Conservation (phyloP, 2,797 vertebrate species). For the Cetoscarus ocellatus region DNA sequence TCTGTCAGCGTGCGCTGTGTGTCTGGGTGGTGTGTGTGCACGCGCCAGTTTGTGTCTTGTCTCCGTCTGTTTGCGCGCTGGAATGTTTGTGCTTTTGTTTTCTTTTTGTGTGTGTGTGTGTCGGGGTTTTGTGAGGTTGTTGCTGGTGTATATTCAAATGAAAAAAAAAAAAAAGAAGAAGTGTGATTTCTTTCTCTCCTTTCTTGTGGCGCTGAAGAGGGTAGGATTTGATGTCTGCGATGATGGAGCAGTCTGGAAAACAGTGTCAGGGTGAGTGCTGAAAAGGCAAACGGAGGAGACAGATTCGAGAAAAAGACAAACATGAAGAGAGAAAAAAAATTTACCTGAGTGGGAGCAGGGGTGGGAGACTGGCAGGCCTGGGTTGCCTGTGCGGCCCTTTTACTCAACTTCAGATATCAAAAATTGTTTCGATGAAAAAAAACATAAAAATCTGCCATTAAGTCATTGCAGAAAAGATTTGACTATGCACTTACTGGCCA, state of each 20-base stretch:
- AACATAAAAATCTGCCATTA: too few relatives aligned
- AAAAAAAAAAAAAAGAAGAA: constrained; percentile 37
- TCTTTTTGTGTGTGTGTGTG: constrained; percentile 41
- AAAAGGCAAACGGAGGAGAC: constrained; percentile 74
- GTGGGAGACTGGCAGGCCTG: too few relatives aligned
- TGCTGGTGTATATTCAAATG: constrained; percentile 78
- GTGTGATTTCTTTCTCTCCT: constrained; percentile 61
- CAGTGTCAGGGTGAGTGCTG: constrained; percentile 73
- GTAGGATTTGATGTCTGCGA: constrained; percentile 77
- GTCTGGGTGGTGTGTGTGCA: constrained; percentile 56
- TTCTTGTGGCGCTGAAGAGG: constrained; percentile 68
- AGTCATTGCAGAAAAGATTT: too few relatives aligned
- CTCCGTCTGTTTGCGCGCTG: constrained; percentile 65
- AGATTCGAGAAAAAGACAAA: constrained; percentile 55
- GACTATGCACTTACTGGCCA: too few relatives aligned
- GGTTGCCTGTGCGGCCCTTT: too few relatives aligned
- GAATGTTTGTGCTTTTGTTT: constrained; percentile 73
- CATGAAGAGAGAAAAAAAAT: constrained; percentile 35
- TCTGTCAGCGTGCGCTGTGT: constrained; percentile 68
- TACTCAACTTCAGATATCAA: too few relatives aligned
- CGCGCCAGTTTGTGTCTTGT: constrained; percentile 58
- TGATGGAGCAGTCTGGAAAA: constrained; percentile 78
- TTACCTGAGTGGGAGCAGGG: constrained; percentile 25
- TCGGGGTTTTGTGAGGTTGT: constrained; percentile 76
- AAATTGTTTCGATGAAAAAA: too few relatives aligned